Base-by-base conservation (phyloP, 2,113 vertebrate species). In the Conger conger region DNA sequence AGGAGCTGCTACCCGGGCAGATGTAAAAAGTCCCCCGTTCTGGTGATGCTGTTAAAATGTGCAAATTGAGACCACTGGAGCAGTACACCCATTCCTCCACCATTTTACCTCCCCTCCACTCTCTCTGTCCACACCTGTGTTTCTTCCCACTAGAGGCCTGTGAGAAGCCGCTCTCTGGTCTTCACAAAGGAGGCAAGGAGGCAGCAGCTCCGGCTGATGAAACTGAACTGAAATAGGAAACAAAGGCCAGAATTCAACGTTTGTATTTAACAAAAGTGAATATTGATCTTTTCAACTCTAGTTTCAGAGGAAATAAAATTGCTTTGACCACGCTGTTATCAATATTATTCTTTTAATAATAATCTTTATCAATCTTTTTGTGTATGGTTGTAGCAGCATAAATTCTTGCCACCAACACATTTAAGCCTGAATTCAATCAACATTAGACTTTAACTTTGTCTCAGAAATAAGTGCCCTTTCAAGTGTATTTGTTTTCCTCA, bases 1-100 rank as follows among this genome's bases (percentile, higher is more conserved):
- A 91, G 81, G 81, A 84, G 83, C 83, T 79, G 33, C 5, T 78
- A 27, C 16, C 33, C 35, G 18, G 45, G 60, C 68, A 82, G 83
- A 88, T 81, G 84, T 82, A 86, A 82, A 82, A 80, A 79, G 35
- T 63, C 53, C 40, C 27, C 85, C 35, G 42, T 85, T 1, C 57
- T 54, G 6, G 13, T 37, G 35, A 8, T 7, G 33, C 35, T 37
- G 33, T 38, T n/a, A 63, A 20, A 38, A 37, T 38, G 76, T 37
- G 33, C 33, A 78, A 18, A 78, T 20, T 20, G 9, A 78, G 18
- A 78, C 16, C 36, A 78, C 16, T 37, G 35, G 33, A 20, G 76
- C 37, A 78, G 9, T 35, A 37, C 35, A 20, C 8, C 38, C 35
- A 38, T 33, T 76, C 15, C 8, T 36, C n/a, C 4, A 1, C 13